phyloP scores from a whole-genome alignment of 2,797 vertebrate species.

The Cryptoblepharus egeriae region DNA sequence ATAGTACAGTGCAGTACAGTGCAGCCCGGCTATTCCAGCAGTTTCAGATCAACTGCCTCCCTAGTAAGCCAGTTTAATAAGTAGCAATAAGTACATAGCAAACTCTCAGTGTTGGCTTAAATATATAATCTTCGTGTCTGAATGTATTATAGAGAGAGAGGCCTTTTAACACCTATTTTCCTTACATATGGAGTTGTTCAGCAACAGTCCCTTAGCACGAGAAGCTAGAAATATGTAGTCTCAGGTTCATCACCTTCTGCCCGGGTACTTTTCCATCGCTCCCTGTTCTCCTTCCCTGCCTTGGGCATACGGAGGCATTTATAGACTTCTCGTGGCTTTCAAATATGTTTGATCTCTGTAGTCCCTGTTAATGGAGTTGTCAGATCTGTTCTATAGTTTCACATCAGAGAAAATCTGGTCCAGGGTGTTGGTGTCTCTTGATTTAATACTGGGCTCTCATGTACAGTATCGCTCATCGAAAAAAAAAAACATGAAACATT shows the following conservation, averaged over 20 bases:
- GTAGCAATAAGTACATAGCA: too few species aligned
- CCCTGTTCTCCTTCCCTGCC: background rate
- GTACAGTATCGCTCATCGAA: background rate
- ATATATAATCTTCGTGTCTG: constrained; percentile 42
- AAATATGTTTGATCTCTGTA: constrained; percentile 40
- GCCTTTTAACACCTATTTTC: constrained; percentile 52
- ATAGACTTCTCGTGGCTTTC: constrained; percentile 15
- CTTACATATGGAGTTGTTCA: constrained; percentile 25
- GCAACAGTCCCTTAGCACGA: constrained; percentile 44
- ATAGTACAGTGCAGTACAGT: too few species aligned
- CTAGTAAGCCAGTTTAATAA: too few species aligned
- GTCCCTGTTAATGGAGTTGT: constrained; percentile 31
- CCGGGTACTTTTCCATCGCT: background rate
- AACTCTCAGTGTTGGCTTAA: constrained; percentile 12
- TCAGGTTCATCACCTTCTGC: constrained; percentile 36
- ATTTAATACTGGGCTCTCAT: background rate
- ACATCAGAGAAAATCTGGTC: background rate
- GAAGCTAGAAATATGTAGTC: constrained; percentile 42
- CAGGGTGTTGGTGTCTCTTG: background rate
- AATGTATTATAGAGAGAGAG: constrained; percentile 54
- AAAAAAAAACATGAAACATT: background rate
- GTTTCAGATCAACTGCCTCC: too few species aligned
- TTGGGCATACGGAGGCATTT: constrained; percentile 15
- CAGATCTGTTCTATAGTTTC: constrained; percentile 38
- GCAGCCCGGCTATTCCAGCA: too few species aligned